Base-by-base conservation (phyloP, 1,140 invertebrate genomes). In the Drosophila teissieri region DNA sequence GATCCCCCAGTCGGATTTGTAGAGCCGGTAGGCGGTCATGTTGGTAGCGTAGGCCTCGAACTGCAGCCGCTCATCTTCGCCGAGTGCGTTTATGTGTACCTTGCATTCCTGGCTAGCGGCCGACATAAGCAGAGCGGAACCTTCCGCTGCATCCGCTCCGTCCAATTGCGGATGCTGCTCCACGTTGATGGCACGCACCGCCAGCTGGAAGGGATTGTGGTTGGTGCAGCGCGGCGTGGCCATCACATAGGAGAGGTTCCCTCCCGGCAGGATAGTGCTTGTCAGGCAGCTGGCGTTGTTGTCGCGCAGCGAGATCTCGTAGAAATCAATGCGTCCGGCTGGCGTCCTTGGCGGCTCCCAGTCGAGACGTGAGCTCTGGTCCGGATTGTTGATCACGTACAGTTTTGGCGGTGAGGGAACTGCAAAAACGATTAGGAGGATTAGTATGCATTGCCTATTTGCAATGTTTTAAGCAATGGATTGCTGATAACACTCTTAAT, bases 181-280 rank as follows among this genome's bases (percentile, higher is more conserved):
- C 12, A 57, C 84, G 36, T 89, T 89, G 2, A 89, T 72, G 1
- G 84, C 84, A 0, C 85, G 80, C 48, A 89, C 80, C 8, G 76
- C 56, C 40, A 90, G 80, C 34, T 63, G 54, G 17, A 78, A 80
- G 15, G 55, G 62, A 52, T 84, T 72, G 27, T 61, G 31, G 0
- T 73, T 60, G 51, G 68, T 74, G 37, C 84, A 89, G 4, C 60
- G 37, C 1, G 80, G 80, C 27, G 85, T 89, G 7, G 17, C 12
- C 69, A 89, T 80, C 12, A 64, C 40, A 10, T 53, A 82, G 31
- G 60, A 72, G 0, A 55, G 64, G 31, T 90, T 89, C 4, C 48
- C 22, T 24, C 45, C 36, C 14, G 65, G 14, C 27, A 56, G 37
- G 22, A 89, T 64, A 37, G 51, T 74, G 37, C 78, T 89, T 7